Conservation (phyloP, 2,797 vertebrate genomes). For the Danio choprae region DNA sequence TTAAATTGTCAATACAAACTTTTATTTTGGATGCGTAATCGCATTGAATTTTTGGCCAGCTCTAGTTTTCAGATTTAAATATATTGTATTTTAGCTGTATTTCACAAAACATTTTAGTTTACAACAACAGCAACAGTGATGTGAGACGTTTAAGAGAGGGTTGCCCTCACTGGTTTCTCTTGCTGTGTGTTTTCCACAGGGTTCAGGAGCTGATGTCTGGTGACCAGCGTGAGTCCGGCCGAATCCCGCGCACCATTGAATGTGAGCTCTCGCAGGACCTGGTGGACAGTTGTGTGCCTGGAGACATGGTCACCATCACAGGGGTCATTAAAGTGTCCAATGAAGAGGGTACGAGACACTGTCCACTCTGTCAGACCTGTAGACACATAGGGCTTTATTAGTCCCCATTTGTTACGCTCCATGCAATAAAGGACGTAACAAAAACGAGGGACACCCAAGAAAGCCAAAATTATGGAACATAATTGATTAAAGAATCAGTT, state of each 20-base stretch:
- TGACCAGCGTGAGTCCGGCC: constrained; percentile 91
- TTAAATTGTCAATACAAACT: no score
- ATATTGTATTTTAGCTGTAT: background rate
- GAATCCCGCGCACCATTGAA: constrained; percentile 95
- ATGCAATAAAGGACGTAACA: no score
- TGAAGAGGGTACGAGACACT: constrained; percentile 82
- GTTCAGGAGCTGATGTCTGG: constrained; percentile 93
- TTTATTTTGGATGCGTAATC: no score
- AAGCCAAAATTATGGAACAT: no score
- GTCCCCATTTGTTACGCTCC: no score
- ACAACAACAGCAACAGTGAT: no score
- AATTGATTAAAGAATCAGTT: no score
- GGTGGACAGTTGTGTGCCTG: constrained; percentile 95
- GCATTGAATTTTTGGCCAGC: no score
- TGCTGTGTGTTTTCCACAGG: constrained; percentile 69
- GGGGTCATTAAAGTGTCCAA: constrained; percentile 91
- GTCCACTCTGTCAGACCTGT: background rate
- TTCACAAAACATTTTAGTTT: background rate
- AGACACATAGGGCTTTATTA: background rate
- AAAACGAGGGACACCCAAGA: no score
- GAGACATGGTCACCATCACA: constrained; percentile 90
- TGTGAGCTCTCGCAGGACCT: constrained; percentile 94
- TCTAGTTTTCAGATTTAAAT: no score
- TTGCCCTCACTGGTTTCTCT: background rate
- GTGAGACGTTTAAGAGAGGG: background rate